Conservation (phyloP, 2,113 vertebrate species). For the Nothoprocta perdicaria region DNA sequence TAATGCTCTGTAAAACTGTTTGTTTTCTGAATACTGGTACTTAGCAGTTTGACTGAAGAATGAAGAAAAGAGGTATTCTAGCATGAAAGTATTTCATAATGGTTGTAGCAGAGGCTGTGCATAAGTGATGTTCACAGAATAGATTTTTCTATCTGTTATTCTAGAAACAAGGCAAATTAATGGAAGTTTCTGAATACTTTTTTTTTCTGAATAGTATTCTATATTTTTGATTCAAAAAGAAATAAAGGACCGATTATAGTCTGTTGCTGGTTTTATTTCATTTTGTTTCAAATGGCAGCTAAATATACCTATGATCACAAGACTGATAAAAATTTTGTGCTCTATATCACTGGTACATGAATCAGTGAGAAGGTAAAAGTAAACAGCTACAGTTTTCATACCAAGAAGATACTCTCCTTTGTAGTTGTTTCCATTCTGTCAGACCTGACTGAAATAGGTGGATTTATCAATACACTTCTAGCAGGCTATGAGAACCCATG, state of each 20-base stretch:
- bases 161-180: not conserved
- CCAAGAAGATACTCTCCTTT: not conserved
- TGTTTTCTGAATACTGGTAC: not conserved
- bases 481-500: not conserved
- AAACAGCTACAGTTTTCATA: not conserved
- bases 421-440: not conserved
- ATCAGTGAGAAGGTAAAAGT: not conserved
- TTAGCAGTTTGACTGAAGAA: not conserved
- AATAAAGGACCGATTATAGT: not conserved
- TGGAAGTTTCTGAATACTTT: not conserved
- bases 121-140: not conserved
- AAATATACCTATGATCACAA: not conserved
- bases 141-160: not conserved
- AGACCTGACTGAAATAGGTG: not conserved
- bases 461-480: not conserved
- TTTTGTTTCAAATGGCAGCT: not conserved
- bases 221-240: not conserved
- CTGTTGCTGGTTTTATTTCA: not conserved
- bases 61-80: not conserved
- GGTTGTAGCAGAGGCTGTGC: not conserved
- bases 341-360: not conserved
- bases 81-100: not conserved
- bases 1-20: not conserved
- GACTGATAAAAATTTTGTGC: not conserved
- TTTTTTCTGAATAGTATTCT: not conserved